Conservation (phyloP, 2,797 vertebrate genomes). For the Eulemur albifrons region DNA sequence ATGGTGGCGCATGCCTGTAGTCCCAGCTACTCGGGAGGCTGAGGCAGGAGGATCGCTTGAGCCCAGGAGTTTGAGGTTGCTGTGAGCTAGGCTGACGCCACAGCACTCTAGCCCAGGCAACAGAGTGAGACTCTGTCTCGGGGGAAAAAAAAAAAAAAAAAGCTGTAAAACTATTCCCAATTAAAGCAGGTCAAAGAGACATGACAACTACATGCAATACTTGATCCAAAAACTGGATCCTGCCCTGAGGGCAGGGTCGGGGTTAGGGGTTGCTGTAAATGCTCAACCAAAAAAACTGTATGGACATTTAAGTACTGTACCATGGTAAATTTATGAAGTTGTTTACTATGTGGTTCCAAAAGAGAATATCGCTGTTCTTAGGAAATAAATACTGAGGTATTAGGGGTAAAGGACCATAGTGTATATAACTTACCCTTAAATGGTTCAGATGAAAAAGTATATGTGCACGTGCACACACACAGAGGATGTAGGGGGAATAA, state of each 20-base stretch:
- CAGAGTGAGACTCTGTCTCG: neutral
- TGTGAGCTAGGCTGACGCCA: neutral
- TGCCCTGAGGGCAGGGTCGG: neutral
- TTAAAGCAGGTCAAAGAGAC: neutral
- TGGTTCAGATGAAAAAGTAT: neutral
- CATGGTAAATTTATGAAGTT: neutral
- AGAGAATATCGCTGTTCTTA: neutral
- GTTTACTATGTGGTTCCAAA: neutral
- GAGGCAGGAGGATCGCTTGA: no score
- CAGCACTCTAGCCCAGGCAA: neutral
- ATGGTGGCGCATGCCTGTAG: no score
- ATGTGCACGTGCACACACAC: no score
- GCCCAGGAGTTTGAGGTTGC: no score
- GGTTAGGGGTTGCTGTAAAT: neutral
- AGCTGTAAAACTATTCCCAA: neutral
- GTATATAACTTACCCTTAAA: neutral
- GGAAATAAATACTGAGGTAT: neutral
- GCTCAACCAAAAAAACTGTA: neutral
- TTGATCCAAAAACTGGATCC: neutral
- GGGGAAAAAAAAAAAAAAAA: neutral
- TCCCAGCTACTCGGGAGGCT: no score
- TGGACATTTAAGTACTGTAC: neutral
- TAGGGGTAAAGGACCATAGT: neutral
- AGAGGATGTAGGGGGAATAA: rapidly evolving
- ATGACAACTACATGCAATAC: neutral